Base-by-base conservation (phyloP, 2,797 vertebrate species). In the Nannoperca australis region DNA sequence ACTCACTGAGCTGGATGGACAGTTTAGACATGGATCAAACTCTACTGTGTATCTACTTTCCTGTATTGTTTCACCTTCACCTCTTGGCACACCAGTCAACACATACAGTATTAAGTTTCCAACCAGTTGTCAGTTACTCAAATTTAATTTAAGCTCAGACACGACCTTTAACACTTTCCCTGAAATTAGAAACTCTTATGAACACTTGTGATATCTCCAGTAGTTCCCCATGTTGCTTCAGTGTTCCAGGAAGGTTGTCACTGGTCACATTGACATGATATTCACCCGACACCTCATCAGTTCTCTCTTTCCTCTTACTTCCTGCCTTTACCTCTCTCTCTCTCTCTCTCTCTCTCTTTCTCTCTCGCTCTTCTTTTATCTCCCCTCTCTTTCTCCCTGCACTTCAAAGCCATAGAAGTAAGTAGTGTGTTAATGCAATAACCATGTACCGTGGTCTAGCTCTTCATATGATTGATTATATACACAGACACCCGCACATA, bases 371-470 rank as follows among this genome's bases (percentile, higher is more conserved):
- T 58, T 51, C 72, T 84, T 89, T 86, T 90, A 85, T 91, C 84
- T 84, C 66, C 78, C 38, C 64, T 72, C 64, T 81, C 78, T 67
- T 68, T 74, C 68, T 66, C 69, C 56, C 74, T 49, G 53, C 76
- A 45, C 89, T 85, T 80, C 72, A 85, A 79, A 89, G 71, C 76
- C 60, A 73, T 69, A 44, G 83, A 60, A 66, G 74, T 86, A 85
- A 87, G 85, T 72, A 69, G 78, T 66, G 65, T 77, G 86, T 83
- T 93, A 91, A 92, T 91, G 89, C 88, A 89, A 74, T 86, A 92
- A 84, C 89, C 91, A 83, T 89, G 91, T 91, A 80, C 85, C 3
- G 6, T 87, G 75, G 82, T 86, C 84, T 55, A 6, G 66, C 87
- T 81, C 83, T 84, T 81, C 75, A 73, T 68, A 64, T 90, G 91